Evolutionary conservation across 2,113 vertebrate genomes (phyloP).

Genomic region (Macrotis lagotis): DNA sequence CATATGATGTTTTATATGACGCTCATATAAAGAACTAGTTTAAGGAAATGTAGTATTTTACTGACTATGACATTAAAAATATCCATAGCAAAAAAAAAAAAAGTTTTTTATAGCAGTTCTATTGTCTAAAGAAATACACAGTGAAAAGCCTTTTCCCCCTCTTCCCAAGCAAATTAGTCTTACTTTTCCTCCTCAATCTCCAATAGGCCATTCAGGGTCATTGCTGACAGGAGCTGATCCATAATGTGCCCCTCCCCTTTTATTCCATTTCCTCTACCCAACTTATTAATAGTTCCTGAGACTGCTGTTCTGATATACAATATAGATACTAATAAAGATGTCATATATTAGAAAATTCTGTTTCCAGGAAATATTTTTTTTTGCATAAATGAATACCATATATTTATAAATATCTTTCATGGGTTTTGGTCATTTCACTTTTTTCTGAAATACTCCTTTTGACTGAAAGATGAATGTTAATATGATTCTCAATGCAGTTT

Average conservation of each 20-base stretch:
- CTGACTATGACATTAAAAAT: not conserved
- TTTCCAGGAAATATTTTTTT: constrained; percentile 36
- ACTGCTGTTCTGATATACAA: not conserved
- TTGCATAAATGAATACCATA: constrained; percentile 6
- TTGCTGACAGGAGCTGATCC: not conserved
- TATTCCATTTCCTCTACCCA: too few relatives aligned
- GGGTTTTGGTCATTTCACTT: constrained; percentile 6
- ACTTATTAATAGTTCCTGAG: not conserved
- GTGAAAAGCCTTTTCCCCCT: not conserved
- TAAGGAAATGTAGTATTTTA: not conserved
- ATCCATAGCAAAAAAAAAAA: not conserved
- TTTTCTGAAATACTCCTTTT: constrained; percentile 42
- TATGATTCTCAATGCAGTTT: constrained; percentile 29
- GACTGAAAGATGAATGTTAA: not conserved
- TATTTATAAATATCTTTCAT: constrained; percentile 46
- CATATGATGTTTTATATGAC: too few relatives aligned
- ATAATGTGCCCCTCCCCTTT: not conserved
- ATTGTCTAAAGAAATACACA: not conserved
- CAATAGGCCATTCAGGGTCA: not conserved
- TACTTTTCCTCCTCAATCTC: not conserved
- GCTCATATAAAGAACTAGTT: not conserved
- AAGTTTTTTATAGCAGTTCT: not conserved
- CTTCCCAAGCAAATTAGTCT: not conserved
- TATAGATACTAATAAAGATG: not conserved
- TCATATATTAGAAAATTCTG: not conserved